phyloP scores from a whole-genome alignment of 1,140 invertebrate genomes.

The Nylanderia fulva region DNA sequence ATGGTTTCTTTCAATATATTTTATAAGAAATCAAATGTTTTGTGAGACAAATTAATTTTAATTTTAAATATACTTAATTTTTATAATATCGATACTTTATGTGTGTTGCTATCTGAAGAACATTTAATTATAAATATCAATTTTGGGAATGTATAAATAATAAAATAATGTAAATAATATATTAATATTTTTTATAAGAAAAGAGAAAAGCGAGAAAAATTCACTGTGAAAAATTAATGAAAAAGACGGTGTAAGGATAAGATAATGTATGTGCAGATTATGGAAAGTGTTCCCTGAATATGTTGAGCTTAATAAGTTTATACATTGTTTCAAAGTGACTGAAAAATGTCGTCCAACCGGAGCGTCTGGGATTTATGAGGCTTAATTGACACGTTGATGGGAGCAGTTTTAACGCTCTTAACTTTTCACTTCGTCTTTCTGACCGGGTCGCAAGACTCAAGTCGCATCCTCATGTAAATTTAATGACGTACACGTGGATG shows the following conservation, averaged over 20 bases:
- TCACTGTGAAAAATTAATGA: constrained; percentile 2
- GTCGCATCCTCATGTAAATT: constrained; percentile 77
- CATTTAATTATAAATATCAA: not conserved
- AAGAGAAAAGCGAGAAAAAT: not conserved
- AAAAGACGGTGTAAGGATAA: not conserved
- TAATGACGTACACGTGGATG: constrained; percentile 73
- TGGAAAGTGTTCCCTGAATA: constrained; percentile 35
- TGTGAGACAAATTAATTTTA: not conserved
- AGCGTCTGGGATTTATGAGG: constrained; percentile 64
- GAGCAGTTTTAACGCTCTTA: constrained; percentile 74
- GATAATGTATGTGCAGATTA: constrained; percentile 8
- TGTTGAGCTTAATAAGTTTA: constrained; percentile 55
- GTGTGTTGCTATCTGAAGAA: not conserved
- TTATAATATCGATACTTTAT: not conserved
- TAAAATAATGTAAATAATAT: constrained; percentile 13
- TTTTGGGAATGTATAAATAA: not conserved
- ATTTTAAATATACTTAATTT: not conserved
- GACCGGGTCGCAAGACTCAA: constrained; percentile 38
- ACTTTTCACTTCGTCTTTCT: constrained; percentile 72
- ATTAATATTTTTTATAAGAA: not conserved
- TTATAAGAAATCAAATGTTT: not conserved
- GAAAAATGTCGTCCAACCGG: constrained; percentile 49
- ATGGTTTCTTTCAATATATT: not conserved
- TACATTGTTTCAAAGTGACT: constrained; percentile 62
- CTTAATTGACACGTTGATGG: constrained; percentile 71